Base-by-base conservation (phyloP, 2,797 vertebrate genomes). In the Microctenopoma lineatum region DNA sequence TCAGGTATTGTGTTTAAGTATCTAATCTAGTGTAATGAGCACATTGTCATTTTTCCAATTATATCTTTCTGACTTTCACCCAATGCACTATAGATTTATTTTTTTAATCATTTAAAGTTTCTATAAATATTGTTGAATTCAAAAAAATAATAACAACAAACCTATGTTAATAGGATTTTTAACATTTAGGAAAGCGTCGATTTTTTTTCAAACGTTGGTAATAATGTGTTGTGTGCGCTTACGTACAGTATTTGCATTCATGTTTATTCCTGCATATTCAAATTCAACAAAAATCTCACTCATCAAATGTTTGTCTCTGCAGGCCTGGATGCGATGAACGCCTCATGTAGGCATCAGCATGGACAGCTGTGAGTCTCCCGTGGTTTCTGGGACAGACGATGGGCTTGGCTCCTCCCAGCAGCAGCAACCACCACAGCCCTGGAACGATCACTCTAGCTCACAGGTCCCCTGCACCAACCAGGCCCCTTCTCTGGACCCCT, bases 341-440 rank as follows among this genome's bases (percentile, higher is more conserved):
- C 97, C 97, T 96, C 96, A 94, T 95, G 96, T 97, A 95, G 95
- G 95, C 96, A 95, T 96, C 95, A 95, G 95, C 96, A 99, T 99
- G 98, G 98, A 99, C 96, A 96, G 96, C 97, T 98, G 98, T 99
- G 98, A 99, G 96, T 97, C 96, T 94, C 96, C 97, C 84, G 95
- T 96, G 95, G 94, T 98, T 96, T 96, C 97, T 94, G 98, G 97
- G 96, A 98, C 97, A 97, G 98, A 99, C 95, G 96, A 98, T 99
- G 97, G 98, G 95, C 96, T 96, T 87, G 84, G 95, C 93, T 94
- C 96, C 87, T 91, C 95, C 91, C 97, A 96, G 94, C 94, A 95
- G 92, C 94, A 96, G 94, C 88, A 90, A 95, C 92, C 95, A 94
- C 93, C 96, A 95, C 95, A 94, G 87, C 92, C 94, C 93, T 95